Percentiles rank a stretch among this genome's conserved stretches.
phyloP scores from a whole-genome alignment of 2,113 vertebrate species.

The Blennius ocellaris region DNA sequence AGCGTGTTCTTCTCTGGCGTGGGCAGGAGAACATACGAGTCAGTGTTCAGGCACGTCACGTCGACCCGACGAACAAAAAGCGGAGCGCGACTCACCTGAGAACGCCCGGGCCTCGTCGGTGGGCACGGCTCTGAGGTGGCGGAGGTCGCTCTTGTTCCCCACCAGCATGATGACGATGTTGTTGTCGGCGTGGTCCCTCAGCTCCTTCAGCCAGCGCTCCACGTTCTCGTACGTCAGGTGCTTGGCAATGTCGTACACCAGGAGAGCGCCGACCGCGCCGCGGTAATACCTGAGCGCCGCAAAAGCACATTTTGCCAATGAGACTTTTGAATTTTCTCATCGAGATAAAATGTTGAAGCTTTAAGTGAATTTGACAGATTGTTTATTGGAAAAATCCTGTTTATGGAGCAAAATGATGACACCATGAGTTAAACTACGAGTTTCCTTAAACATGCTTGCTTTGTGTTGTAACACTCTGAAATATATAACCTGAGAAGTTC shows the following conservation, averaged over 20 bases:
- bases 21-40: slow-evolving; percentile 29
- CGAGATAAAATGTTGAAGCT: too few species aligned
- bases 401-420: too few species aligned
- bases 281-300: slow-evolving; percentile 85
- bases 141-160: slow-evolving; percentile 97
- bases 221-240: slow-evolving; percentile 97
- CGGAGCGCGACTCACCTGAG: slow-evolving; percentile 81
- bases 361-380: too few species aligned
- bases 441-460: too few species aligned
- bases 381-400: too few species aligned
- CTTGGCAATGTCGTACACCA: slow-evolving; percentile 98
- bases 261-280: slow-evolving; percentile 91
- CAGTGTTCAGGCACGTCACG: neutral
- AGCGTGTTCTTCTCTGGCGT: slow-evolving; percentile 94
- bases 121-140: slow-evolving; percentile 94
- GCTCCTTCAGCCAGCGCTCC: slow-evolving; percentile 98
- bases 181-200: slow-evolving; percentile 95
- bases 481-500: neutral
- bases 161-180: slow-evolving; percentile 99
- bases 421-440: too few species aligned
- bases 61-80: neutral
- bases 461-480: too few species aligned
- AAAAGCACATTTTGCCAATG: too few species aligned
- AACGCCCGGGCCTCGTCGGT: slow-evolving; percentile 95
- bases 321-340: too few species aligned